A percentile compares a stretch with the other conserved stretches of the same genome.
Evolutionary conservation across 2,888 invertebrate genomes (phyloP).

Genomic region (Platynereis dumerilii): DNA sequence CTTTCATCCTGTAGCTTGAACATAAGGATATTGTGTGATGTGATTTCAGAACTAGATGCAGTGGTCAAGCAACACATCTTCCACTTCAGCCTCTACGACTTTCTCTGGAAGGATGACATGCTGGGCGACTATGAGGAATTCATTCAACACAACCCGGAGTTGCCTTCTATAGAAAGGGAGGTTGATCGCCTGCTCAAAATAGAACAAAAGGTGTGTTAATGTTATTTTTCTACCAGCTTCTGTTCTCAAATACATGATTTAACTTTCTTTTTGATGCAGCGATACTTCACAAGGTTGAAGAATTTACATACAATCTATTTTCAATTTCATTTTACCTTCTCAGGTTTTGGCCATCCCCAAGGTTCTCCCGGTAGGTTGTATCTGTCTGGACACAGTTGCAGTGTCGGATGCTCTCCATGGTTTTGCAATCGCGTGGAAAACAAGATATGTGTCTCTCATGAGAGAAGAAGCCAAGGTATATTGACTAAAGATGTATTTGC

Average conservation of each 20-base stretch:
- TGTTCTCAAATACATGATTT: slow-evolving; percentile 37
- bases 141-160: slow-evolving; percentile 52
- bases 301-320: too few relatives aligned
- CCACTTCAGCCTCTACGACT: slow-evolving; percentile 61
- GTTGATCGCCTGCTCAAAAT: slow-evolving; percentile 53
- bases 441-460: slow-evolving; percentile 59
- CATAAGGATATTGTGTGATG: too few relatives aligned
- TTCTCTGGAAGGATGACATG: slow-evolving; percentile 63
- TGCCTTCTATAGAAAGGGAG: slow-evolving; percentile 30
- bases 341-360: slow-evolving; percentile 28
- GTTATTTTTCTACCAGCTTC: too few relatives aligned
- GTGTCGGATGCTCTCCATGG: slow-evolving; percentile 61
- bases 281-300: too few relatives aligned
- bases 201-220: slow-evolving; percentile 54
- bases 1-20: too few relatives aligned
- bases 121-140: slow-evolving; percentile 61
- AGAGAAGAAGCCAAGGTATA: slow-evolving; percentile 61
- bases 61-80: slow-evolving; percentile 55
- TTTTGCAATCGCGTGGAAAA: slow-evolving; percentile 63
- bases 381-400: slow-evolving; percentile 57
- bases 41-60: slow-evolving; percentile 50
- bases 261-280: too few relatives aligned
- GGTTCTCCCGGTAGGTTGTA: slow-evolving; percentile 54
- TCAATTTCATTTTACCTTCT: too few relatives aligned
- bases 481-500: too few relatives aligned